Percentiles rank a stretch among this genome's conserved stretches.
Conservation (phyloP, 2,113 vertebrate species). For the Coturnix japonica region DNA sequence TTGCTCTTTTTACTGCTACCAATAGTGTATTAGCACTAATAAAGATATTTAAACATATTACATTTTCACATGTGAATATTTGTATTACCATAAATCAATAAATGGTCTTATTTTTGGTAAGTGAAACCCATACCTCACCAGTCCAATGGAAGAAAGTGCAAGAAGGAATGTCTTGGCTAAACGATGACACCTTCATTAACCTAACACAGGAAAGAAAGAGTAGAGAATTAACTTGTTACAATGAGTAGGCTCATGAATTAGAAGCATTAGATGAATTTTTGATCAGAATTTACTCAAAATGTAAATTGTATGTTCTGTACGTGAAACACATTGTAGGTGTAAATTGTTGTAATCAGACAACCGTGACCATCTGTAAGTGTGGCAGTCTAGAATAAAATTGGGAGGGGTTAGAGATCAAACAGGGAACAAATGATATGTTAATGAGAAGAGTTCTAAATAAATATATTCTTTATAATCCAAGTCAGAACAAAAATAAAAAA, state of each 20-base stretch:
- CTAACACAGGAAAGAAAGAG: background rate
- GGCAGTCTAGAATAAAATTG: background rate
- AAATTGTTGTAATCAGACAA: background rate
- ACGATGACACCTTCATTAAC: background rate
- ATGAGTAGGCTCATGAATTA: rapidly evolving
- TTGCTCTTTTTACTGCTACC: background rate
- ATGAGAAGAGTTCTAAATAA: background rate
- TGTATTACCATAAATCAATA: background rate
- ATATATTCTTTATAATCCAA: background rate
- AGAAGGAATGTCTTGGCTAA: background rate
- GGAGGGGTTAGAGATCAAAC: background rate
- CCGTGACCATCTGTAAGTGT: background rate
- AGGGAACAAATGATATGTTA: background rate
- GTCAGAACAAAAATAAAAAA: background rate
- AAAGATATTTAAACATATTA: background rate
- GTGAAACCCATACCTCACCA: background rate
- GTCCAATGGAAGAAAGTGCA: background rate
- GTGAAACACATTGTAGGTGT: too few species aligned
- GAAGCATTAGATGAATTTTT: background rate
- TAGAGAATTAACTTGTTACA: background rate
- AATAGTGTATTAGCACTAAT: background rate
- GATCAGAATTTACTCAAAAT: background rate
- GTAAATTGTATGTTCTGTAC: background rate
- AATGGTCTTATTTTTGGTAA: background rate
- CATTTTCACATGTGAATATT: background rate